Conservation (phyloP, 2,113 vertebrate species). For the Pygoscelis adeliae region DNA sequence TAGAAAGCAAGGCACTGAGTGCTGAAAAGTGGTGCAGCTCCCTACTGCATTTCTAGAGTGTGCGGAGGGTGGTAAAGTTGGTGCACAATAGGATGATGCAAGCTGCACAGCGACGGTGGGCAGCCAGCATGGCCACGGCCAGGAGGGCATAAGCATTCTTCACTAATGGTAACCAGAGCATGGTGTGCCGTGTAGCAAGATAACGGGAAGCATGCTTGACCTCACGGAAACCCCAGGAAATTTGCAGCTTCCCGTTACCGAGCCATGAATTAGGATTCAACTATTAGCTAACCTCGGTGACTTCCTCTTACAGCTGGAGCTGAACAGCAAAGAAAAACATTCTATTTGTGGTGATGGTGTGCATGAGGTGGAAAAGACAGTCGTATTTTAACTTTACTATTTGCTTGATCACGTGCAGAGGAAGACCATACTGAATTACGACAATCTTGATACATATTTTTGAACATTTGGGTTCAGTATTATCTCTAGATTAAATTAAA, state of each 20-base stretch:
- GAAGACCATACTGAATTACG: neutral
- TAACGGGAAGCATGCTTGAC: neutral
- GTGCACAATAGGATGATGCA: too few species aligned
- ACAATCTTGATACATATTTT: neutral
- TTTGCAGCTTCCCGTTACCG: slow-evolving; percentile 23
- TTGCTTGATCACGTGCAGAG: neutral
- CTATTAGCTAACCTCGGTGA: neutral
- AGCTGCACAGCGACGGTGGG: neutral
- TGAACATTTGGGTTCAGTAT: neutral
- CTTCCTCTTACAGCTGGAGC: neutral
- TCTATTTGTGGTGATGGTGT: neutral
- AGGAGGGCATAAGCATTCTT: neutral
- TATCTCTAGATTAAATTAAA: neutral
- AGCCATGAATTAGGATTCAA: neutral
- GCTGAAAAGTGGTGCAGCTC: neutral
- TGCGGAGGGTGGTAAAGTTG: neutral
- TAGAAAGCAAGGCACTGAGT: neutral
- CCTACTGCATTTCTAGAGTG: neutral
- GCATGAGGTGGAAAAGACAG: neutral
- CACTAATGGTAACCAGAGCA: neutral
- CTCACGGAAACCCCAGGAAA: neutral
- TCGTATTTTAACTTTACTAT: neutral
- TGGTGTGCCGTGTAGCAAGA: neutral
- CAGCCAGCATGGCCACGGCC: accelerated
- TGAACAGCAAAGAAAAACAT: neutral